Evolutionary conservation across 1,140 invertebrate species (phyloP).

Genomic region (Lepidotrigona ventralis): DNA sequence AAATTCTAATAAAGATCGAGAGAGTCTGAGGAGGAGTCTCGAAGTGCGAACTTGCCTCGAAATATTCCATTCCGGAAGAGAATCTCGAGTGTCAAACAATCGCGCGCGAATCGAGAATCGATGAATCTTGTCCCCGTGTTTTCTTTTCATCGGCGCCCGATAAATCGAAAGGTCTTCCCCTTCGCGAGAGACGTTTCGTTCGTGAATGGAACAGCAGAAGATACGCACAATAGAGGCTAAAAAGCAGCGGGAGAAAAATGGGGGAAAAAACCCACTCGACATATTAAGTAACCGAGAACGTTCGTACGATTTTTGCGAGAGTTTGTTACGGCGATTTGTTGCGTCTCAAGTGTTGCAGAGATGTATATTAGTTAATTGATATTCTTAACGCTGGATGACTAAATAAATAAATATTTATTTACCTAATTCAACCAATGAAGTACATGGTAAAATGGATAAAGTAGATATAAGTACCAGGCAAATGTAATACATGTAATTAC

Average conservation of each 20-base stretch:
- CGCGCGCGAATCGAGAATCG: not conserved
- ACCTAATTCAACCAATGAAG: too few relatives aligned
- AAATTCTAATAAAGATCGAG: not conserved
- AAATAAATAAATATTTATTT: too few relatives aligned
- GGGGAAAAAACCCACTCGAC: not conserved
- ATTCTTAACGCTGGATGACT: too few relatives aligned
- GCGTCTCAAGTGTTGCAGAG: too few relatives aligned
- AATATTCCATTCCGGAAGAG: not conserved
- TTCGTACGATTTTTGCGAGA: too few relatives aligned
- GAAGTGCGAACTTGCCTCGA: not conserved
- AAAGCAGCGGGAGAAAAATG: not conserved
- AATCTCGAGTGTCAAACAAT: not conserved
- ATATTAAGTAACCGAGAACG: too few relatives aligned
- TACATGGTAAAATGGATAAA: too few relatives aligned
- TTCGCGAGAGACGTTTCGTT: not conserved
- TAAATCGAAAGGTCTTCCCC: not conserved
- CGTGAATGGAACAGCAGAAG: conserved; percentile 18
- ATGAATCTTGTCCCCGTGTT: too few relatives aligned
- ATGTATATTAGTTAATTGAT: too few relatives aligned
- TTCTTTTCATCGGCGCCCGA: not conserved
- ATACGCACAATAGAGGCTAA: not conserved
- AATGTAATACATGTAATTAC: too few relatives aligned
- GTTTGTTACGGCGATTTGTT: too few relatives aligned
- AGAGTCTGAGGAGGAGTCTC: not conserved
- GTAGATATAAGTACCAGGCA: too few relatives aligned